phyloP scores from a whole-genome alignment of 2,888 invertebrate species.

The Caenorhabditis virilis region DNA sequence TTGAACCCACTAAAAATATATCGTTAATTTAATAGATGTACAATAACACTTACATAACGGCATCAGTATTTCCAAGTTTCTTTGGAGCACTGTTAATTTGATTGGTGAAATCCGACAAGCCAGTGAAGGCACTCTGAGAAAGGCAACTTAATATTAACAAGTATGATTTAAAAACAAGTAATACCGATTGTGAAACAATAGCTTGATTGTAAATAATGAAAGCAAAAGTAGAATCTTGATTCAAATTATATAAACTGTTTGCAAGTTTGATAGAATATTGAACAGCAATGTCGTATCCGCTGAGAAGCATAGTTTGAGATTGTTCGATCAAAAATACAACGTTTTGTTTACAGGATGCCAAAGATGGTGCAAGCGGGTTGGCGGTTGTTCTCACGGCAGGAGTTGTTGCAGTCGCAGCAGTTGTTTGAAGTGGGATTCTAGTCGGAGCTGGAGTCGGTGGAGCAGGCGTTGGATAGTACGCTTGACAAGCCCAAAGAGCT shows the following conservation, averaged over 20 bases:
- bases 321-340: constrained; percentile 38
- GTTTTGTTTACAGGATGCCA: constrained; percentile 13
- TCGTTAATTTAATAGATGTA: neutral
- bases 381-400: constrained; percentile 5
- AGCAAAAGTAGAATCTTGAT: constrained; percentile 17
- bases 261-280: constrained; percentile 15
- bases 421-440: constrained; percentile 20
- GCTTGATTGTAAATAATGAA: constrained; percentile 25
- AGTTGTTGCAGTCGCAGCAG: constrained; percentile 3
- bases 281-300: constrained; percentile 15
- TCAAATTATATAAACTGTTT: constrained; percentile 4
- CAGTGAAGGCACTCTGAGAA: constrained; percentile 8
- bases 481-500: constrained; percentile 33
- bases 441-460: constrained; percentile 30
- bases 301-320: constrained; percentile 19
- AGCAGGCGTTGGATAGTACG: constrained; percentile 24
- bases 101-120: constrained; percentile 4
- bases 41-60: constrained; percentile 13
- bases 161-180: no score
- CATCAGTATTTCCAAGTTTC: constrained; percentile 10
- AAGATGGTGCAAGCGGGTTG: constrained; percentile 14
- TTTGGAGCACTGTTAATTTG: constrained; percentile 9
- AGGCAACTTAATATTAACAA: no score
- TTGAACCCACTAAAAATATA: constrained; percentile 16
- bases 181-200: constrained; percentile 24